Percentiles rank a stretch among this genome's conserved stretches.
These are phyloP conservation scores for Drosophila pseudotakahashii DNA, from an alignment of 2,888 invertebrate genomes.

Conservation along the genomic window DNA sequence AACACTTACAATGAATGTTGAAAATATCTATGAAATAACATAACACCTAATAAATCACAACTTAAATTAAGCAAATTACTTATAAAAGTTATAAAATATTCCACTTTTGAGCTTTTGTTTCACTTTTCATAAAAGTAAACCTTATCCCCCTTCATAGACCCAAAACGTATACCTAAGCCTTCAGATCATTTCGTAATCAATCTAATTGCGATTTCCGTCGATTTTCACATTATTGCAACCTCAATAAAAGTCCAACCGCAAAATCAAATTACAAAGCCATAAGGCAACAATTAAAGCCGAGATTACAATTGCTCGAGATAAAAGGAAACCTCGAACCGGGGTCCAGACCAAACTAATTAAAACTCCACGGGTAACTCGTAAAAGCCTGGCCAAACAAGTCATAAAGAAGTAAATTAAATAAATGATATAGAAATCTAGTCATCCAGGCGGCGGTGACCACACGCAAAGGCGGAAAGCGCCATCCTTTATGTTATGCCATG, in stretches of 20 bases:
- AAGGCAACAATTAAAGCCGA: constrained; percentile 44
- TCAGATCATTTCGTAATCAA: constrained; percentile 9
- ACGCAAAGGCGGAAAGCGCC: constrained; percentile 34
- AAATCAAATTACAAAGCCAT: constrained; percentile 50
- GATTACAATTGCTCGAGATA: neutral
- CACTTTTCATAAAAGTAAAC: neutral
- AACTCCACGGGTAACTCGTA: constrained; percentile 30
- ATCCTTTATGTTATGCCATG: constrained; percentile 6
- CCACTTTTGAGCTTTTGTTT: too few relatives aligned
- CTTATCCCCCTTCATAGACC: neutral
- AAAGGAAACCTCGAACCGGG: constrained; percentile 27
- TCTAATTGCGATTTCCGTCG: constrained; percentile 11
- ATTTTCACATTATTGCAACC: constrained; percentile 6
- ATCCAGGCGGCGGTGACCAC: constrained; percentile 48
- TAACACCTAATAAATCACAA: too few relatives aligned
- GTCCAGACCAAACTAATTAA: constrained; percentile 46
- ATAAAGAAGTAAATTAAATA: constrained; percentile 26
- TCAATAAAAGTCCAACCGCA: constrained; percentile 45
- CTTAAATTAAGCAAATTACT: too few relatives aligned
- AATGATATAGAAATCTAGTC: constrained; percentile 48
- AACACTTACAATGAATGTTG: too few relatives aligned
- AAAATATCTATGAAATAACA: too few relatives aligned
- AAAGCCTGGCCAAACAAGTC: constrained; percentile 22
- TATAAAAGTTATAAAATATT: too few relatives aligned
- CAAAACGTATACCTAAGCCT: neutral